Evolutionary conservation across 2,797 vertebrate species (phyloP).

Genomic region (Pangasius djambal): DNA sequence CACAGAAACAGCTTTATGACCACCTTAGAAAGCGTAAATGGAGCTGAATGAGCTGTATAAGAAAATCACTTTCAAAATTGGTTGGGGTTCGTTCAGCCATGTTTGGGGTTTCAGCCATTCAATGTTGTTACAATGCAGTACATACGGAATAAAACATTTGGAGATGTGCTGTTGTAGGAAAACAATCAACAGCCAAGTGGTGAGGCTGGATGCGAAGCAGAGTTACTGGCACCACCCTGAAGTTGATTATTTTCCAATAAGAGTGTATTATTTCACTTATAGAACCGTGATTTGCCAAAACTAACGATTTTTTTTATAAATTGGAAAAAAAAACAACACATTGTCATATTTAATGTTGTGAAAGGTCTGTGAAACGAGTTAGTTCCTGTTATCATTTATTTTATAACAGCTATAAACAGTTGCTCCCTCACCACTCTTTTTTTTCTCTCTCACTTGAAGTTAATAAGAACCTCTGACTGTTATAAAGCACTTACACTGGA

Average conservation of each 20-base stretch:
- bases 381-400: background rate
- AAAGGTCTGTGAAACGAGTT: too few relatives aligned
- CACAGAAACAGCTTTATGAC: background rate
- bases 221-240: background rate
- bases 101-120: background rate
- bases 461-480: too few relatives aligned
- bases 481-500: background rate
- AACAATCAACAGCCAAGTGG: background rate
- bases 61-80: constrained; percentile 2
- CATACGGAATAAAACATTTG: background rate
- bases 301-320: background rate
- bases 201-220: background rate
- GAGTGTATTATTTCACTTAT: background rate
- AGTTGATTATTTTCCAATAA: background rate
- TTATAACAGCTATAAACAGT: background rate
- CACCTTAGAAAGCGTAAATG: background rate
- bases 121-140: background rate
- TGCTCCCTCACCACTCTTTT: background rate
- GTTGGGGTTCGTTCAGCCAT: background rate
- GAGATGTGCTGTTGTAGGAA: background rate
- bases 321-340: background rate
- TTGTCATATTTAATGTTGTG: too few relatives aligned
- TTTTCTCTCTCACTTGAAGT: background rate
- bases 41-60: background rate
- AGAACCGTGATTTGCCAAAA: background rate